Percentiles rank a stretch among this genome's conserved stretches.
Evolutionary conservation across 2,797 vertebrate genomes (phyloP).

Genomic region (Sandelia bainsii): DNA sequence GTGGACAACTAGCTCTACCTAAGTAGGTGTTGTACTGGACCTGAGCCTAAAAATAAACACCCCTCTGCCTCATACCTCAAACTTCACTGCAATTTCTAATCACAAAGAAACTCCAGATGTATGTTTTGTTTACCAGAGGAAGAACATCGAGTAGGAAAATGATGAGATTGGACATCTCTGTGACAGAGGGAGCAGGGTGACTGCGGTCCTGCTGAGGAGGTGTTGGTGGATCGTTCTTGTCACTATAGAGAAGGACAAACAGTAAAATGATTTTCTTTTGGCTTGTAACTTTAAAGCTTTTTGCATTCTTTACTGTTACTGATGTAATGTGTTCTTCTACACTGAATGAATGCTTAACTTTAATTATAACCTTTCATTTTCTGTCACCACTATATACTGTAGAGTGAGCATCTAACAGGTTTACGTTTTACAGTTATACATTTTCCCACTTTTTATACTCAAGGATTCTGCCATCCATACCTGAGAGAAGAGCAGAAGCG

Average conservation of each 20-base stretch:
- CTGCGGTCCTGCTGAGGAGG: constrained; percentile 65
- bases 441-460: neutral
- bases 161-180: constrained; percentile 91
- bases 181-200: constrained; percentile 82
- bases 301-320: neutral
- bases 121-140: constrained; percentile 87
- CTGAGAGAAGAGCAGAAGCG: constrained; percentile 91
- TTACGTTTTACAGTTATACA: neutral
- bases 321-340: no score
- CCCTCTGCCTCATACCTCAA: neutral
- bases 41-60: neutral
- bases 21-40: neutral
- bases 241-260: constrained; percentile 51
- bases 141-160: constrained; percentile 96
- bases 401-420: neutral
- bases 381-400: neutral
- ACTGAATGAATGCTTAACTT: neutral
- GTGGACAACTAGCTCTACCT: no score
- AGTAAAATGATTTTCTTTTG: neutral
- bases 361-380: neutral
- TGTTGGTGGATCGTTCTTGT: constrained; percentile 55
- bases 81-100: neutral
- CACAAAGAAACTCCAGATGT: neutral
- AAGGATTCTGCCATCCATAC: constrained; percentile 71
- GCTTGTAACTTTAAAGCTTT: neutral